Conservation (phyloP, 2,888 invertebrate species). For the Gortyna flavago region DNA sequence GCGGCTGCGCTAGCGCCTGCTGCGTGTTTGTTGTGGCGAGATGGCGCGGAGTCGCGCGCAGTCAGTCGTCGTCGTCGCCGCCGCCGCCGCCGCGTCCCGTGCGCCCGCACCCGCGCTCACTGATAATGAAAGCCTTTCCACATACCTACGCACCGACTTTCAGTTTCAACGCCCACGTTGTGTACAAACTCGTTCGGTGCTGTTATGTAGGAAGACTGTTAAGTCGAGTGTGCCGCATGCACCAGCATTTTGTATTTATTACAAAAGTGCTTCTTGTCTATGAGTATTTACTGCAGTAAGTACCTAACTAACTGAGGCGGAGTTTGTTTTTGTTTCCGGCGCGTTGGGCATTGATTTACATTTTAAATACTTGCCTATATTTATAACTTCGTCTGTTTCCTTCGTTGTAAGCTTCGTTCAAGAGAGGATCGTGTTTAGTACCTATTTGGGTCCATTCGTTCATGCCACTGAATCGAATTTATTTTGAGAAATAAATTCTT, state of each 20-base stretch:
- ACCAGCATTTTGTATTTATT: slow-evolving; percentile 21
- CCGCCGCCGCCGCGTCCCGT: not conserved
- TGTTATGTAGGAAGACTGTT: slow-evolving; percentile 42
- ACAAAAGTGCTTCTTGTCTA: slow-evolving; percentile 9
- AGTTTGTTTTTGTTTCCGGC: slow-evolving; percentile 23
- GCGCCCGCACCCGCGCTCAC: slow-evolving; percentile 42
- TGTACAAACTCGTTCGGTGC: slow-evolving; percentile 47
- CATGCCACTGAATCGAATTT: not conserved
- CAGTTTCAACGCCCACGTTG: slow-evolving; percentile 56
- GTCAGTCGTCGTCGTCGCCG: not conserved
- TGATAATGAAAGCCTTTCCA: slow-evolving; percentile 61
- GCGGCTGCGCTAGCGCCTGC: slow-evolving; percentile 65
- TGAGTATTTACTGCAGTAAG: slow-evolving; percentile 8
- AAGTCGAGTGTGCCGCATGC: slow-evolving; percentile 35
- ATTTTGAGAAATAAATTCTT: too few relatives aligned
- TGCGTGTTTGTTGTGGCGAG: slow-evolving; percentile 69
- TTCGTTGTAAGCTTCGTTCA: slow-evolving; percentile 5
- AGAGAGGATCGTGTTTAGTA: not conserved
- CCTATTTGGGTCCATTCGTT: slow-evolving; percentile 1
- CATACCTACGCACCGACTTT: slow-evolving; percentile 54
- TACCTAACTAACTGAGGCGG: slow-evolving; percentile 10
- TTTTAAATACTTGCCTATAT: slow-evolving; percentile 2
- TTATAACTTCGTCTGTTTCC: slow-evolving; percentile 1
- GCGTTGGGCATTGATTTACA: not conserved
- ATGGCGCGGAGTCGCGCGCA: slow-evolving; percentile 48